Base-by-base conservation (phyloP, 2,113 vertebrate species). In the Rousettus leschenaultii region DNA sequence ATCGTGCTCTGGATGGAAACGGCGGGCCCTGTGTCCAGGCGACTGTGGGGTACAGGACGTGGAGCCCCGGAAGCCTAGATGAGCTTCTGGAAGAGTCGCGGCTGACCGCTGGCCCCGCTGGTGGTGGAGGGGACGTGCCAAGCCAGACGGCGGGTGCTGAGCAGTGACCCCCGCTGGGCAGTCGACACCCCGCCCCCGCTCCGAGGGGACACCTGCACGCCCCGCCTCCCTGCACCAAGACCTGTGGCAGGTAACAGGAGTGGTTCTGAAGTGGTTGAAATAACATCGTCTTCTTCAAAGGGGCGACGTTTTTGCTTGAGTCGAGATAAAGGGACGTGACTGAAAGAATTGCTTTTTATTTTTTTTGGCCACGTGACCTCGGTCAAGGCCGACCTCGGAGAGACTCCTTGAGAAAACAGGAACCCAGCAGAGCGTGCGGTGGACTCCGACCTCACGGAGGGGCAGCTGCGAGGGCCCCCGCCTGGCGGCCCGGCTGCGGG, bases 91-190 rank as follows among this genome's bases (percentile, higher is more conserved):
- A 22, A 35, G 2, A 16, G 30, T 55, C 1, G 0, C 45, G 30
- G 1, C 38, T 2, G 21, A 5, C 55, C 35, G 2, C 9, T 12
- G 66, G 70, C 70, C 70, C 78, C 26, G 5, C 15, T 16, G 63
- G 33, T 0, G 0, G 19, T 2, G 14, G 48, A 7, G 15, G 8
- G 22, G 48, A 38, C 6, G 0, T 30, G 65, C 2, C 35, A 8
- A 19, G 1, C 2, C 5, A 6, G 35, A 0, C 2, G 0, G 13
- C 5, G 1, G 24, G 14, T 6, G 35, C 70, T 1, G 1, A 77
- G 48, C 3, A 45, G 14, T 0, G 0, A 38, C 40, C 6, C 30
- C 14, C 19, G 51, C 3, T 2, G 57, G 55, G 5, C 78, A 19
- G 22, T 13, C n/a, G 19, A 38, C 45, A 7, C n/a, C 45, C 26